Evolutionary conservation across 1,140 invertebrate species (phyloP).

Genomic region (Drosophila pectinifera): DNA sequence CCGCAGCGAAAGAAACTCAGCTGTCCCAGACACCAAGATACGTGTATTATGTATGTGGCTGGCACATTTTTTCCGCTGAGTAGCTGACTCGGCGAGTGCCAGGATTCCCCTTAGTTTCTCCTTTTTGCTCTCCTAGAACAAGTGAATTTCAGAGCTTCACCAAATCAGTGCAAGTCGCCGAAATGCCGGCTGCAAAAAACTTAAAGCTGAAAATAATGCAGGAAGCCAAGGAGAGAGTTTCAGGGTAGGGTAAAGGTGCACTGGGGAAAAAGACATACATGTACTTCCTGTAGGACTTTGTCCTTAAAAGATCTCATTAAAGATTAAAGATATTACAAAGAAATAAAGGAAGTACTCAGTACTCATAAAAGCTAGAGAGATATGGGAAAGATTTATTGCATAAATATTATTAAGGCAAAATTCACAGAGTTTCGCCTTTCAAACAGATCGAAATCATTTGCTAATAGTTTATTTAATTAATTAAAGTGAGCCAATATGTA

Average conservation of each 20-base stretch:
- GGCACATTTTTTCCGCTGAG: conserved; percentile 39
- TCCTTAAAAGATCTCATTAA: background rate
- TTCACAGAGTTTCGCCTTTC: background rate
- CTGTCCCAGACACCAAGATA: conserved; percentile 77
- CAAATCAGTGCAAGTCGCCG: conserved; percentile 55
- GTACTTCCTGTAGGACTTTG: background rate
- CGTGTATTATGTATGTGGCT: conserved; percentile 76
- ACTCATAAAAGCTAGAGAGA: too few relatives aligned
- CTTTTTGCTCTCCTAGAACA: conserved; percentile 8
- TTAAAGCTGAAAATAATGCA: conserved; percentile 46
- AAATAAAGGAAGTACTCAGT: background rate
- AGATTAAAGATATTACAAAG: background rate
- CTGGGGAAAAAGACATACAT: background rate
- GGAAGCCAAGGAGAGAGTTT: conserved; percentile 8
- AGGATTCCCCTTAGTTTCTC: background rate
- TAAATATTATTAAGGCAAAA: background rate
- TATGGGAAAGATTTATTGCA: too few relatives aligned
- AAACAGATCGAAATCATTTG: background rate
- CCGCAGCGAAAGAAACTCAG: conserved; percentile 70
- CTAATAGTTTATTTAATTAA: too few relatives aligned
- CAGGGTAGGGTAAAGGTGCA: background rate
- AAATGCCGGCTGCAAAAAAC: conserved; percentile 53
- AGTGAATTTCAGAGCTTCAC: conserved; percentile 23
- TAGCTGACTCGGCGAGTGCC: conserved; percentile 56
- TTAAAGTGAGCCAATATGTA: too few relatives aligned